phyloP scores from a whole-genome alignment of 2,797 vertebrate genomes.

The Malacoctenus gilli region DNA sequence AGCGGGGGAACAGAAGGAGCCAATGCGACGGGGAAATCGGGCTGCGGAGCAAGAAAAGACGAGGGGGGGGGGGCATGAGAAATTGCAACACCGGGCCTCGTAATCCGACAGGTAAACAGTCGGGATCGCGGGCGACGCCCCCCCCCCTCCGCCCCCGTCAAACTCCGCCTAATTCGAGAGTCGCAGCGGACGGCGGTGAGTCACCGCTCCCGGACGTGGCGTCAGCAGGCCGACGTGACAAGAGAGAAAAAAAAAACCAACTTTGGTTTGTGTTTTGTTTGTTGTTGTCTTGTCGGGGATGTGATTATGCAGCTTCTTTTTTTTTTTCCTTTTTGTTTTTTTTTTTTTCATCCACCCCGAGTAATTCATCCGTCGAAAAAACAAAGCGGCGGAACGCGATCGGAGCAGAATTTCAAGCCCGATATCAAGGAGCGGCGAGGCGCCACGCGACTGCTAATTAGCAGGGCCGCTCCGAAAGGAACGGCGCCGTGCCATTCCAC shows the following conservation, averaged over 20 bases:
- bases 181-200: slow-evolving; percentile 16
- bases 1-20: not conserved
- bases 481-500: slow-evolving; percentile 1
- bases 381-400: not conserved
- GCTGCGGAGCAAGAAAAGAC: slow-evolving; percentile 4
- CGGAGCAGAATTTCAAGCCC: not conserved
- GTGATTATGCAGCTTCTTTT: not conserved
- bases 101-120: slow-evolving; percentile 34
- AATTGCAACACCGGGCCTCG: slow-evolving; percentile 19
- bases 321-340: no score
- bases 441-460: not conserved
- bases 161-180: slow-evolving; percentile 19
- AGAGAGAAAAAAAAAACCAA: no score
- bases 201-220: no score
- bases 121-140: slow-evolving; percentile 21
- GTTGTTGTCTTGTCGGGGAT: not conserved
- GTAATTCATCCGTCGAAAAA: not conserved
- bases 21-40: slow-evolving; percentile 12
- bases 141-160: slow-evolving; percentile 16
- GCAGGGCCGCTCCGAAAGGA: not conserved
- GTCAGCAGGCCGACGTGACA: no score
- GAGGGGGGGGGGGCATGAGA: slow-evolving; percentile 14
- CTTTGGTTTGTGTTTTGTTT: no score
- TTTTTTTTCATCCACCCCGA: slow-evolving; percentile 1
- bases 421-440: not conserved